A percentile compares a stretch with the other conserved stretches of the same genome.
Evolutionary conservation across 2,888 invertebrate species (phyloP).

Genomic region (Epinotia nisella): DNA sequence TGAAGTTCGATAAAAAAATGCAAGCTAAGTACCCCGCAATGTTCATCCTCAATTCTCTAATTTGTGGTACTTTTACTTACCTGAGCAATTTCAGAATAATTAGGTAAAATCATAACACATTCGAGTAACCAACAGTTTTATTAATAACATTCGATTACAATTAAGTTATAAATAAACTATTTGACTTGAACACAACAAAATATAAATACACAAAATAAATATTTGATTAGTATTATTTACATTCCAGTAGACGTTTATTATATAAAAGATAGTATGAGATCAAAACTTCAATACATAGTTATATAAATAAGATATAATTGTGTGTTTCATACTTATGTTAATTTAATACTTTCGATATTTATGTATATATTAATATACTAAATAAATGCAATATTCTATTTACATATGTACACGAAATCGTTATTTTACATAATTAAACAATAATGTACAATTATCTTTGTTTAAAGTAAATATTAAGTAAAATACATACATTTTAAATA

Average conservation of each 20-base stretch:
- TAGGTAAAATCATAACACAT: conserved; percentile 37
- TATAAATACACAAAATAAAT: conserved; percentile 47
- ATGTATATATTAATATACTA: conserved; percentile 52
- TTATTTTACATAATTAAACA: conserved; percentile 45
- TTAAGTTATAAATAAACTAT: conserved; percentile 60
- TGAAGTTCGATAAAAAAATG: too few relatives aligned
- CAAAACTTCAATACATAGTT: conserved; percentile 38
- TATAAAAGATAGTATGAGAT: conserved; percentile 42
- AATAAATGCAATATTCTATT: conserved; percentile 69
- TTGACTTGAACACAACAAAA: conserved; percentile 55
- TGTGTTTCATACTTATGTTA: conserved; percentile 26
- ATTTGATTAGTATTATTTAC: conserved; percentile 34
- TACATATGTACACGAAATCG: conserved; percentile 54
- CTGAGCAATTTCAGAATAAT: neutral
- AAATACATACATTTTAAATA: conserved; percentile 48
- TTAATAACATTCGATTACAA: conserved; percentile 69
- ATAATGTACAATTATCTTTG: conserved; percentile 10
- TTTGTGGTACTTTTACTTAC: neutral
- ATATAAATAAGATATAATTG: conserved; percentile 52
- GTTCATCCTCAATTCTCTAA: too few relatives aligned
- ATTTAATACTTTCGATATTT: conserved; percentile 43
- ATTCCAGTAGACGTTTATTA: conserved; percentile 33
- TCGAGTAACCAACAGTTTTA: conserved; percentile 74
- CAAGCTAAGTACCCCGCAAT: too few relatives aligned
- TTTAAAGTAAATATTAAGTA: neutral